A percentile compares a stretch with the other conserved stretches of the same genome.
These are phyloP conservation scores for Ariopsis seemanni DNA, from an alignment of 2,113 vertebrate genomes.

Conservation along the genomic window DNA sequence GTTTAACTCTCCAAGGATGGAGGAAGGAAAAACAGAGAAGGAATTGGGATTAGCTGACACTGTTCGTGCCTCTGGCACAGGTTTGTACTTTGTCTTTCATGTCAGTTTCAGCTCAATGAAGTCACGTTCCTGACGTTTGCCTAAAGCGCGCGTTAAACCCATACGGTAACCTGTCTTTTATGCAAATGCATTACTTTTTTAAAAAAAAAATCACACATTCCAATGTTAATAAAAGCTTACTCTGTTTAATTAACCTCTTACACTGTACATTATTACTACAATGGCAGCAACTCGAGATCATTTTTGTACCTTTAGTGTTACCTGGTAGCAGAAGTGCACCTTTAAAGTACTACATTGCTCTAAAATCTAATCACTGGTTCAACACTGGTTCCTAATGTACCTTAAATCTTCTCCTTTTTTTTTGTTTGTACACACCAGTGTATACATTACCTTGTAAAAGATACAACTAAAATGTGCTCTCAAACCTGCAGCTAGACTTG, in stretches of 20 bases:
- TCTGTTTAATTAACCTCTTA: not conserved
- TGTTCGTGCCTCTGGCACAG: conserved; percentile 10
- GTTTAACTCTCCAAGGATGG: conserved; percentile 39
- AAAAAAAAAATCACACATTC: not conserved
- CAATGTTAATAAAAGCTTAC: not conserved
- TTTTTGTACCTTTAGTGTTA: not conserved
- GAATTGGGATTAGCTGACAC: not conserved
- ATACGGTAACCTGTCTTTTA: not conserved
- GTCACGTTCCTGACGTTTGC: not conserved
- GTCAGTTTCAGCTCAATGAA: not conserved
- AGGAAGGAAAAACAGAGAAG: conserved; percentile 24
- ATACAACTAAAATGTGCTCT: not conserved
- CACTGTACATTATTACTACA: not conserved
- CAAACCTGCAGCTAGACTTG: not conserved
- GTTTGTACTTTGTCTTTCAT: not conserved
- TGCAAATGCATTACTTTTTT: not conserved
- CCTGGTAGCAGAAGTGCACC: not conserved
- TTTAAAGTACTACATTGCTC: not conserved
- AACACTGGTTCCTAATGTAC: not conserved
- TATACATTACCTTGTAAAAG: not conserved
- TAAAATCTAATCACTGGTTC: not conserved
- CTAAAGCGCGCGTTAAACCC: not conserved
- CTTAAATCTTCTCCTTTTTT: not conserved
- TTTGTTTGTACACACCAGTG: not conserved
- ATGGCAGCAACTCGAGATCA: not conserved